These are phyloP conservation scores for Eulemur albifrons DNA, from an alignment of 2,797 vertebrate species.

Conservation along the genomic window DNA sequence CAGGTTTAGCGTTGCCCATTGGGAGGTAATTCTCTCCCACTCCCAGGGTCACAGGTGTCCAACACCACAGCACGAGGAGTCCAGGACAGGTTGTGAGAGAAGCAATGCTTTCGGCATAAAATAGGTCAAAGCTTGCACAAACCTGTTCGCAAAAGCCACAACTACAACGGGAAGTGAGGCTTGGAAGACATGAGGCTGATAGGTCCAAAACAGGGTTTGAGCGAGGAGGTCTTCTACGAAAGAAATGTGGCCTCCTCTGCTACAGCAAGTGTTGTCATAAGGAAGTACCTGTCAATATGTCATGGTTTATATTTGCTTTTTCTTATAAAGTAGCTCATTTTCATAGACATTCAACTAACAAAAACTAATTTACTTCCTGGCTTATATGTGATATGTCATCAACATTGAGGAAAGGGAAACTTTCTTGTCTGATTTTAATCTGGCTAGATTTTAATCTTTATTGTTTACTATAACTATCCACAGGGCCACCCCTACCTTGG, in stretches of 20 bases:
- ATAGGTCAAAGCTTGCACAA: background rate
- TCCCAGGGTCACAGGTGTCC: background rate
- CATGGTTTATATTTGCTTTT: background rate
- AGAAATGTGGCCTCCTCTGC: background rate
- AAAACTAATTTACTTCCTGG: background rate
- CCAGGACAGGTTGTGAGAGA: background rate
- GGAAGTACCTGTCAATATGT: background rate
- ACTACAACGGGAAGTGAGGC: background rate
- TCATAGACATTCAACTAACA: background rate
- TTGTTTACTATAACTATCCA: background rate
- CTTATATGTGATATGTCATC: background rate
- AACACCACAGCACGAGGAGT: background rate
- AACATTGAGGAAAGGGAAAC: background rate
- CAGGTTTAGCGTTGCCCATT: background rate
- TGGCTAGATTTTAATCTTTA: background rate
- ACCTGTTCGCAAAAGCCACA: background rate
- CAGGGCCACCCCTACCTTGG: background rate
- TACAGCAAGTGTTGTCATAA: background rate
- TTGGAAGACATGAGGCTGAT: background rate
- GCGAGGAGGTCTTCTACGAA: background rate
- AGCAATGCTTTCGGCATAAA: background rate
- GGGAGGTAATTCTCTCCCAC: background rate
- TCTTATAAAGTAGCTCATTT: background rate
- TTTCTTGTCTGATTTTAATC: background rate
- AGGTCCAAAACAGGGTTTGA: background rate